Base-by-base conservation (phyloP, 2,113 vertebrate species). In the Myiagra hebetior region DNA sequence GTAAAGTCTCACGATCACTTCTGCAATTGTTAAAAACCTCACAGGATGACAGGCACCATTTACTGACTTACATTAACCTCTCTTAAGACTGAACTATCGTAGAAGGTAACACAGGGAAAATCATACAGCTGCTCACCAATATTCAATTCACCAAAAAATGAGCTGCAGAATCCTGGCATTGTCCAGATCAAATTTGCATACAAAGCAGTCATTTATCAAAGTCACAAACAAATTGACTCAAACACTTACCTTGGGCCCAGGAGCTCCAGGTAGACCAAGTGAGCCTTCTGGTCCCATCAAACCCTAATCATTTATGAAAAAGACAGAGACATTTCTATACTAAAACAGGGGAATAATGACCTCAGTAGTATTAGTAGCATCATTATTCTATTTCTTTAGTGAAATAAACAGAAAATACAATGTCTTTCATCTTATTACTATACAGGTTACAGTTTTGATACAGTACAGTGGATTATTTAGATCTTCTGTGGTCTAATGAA, bases 191-290 rank as follows among this genome's bases (percentile, higher is more conserved):
- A 68, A 52, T 52, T 2, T 60, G 33, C 27, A 52, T 35, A n/a
- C 13, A 81, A 91, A 70, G 30, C 55, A 82, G 46, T 59, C 5
- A 9, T 78, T 60, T 67, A 65, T 49, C 44, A 55, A 80, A 70
- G 10, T 52, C 47, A 74, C 22, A 74, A 52, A 19, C 6, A 53
- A 73, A 95, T 39, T 55, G 63, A 50, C 26, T 59, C 7, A 37
- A 90, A 87, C 18, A 55, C 44, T 92, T 98, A 99, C 99, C 99
- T 99, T 99, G 26, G 93, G 65, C 92, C 99, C 99, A 87, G 94
- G 91, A 81, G 82, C 72, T 98, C 99, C 99, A 95, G 97, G 97
- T 63, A 97, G 96, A 89, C 99, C 99, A 93, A 98, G 97, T 73
- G 96, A 93, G 57, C 99, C 98, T 74, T 94, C 98, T 83, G 97